A percentile compares a stretch with the other conserved stretches of the same genome.
These are phyloP conservation scores for Epizoanthus rinbou DNA, from an alignment of 92 coral and sea anemone genomes.

Conservation along the genomic window DNA sequence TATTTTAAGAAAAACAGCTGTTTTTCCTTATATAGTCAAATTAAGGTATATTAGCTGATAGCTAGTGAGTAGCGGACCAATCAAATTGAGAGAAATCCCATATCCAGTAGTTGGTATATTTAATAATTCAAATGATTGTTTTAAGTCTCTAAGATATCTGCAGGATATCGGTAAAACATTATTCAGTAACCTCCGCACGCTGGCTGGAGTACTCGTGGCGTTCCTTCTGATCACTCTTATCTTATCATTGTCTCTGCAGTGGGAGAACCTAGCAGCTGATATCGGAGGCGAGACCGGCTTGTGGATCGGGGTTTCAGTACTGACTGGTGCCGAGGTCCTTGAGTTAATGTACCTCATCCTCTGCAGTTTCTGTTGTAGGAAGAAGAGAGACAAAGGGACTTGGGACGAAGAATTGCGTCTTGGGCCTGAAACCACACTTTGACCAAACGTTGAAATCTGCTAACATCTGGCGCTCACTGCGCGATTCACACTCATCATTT, in stretches of 20 bases:
- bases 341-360: slow-evolving; percentile 25
- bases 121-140: neutral
- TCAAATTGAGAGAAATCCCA: too few species aligned
- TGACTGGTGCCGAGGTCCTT: slow-evolving; percentile 27
- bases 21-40: too few species aligned
- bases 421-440: too few species aligned
- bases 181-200: neutral
- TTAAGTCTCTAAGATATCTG: neutral
- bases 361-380: slow-evolving; percentile 12
- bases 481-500: too few species aligned
- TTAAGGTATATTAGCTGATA: too few species aligned
- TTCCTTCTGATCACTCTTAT: neutral
- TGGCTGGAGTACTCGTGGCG: neutral
- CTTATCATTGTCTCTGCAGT: slow-evolving; percentile 1
- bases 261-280: slow-evolving; percentile 43
- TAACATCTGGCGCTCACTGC: too few species aligned
- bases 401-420: slow-evolving; percentile 17
- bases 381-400: neutral
- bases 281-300: slow-evolving; percentile 39
- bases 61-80: too few species aligned
- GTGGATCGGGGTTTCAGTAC: slow-evolving; percentile 44
- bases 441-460: too few species aligned
- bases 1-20: too few species aligned
- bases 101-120: too few species aligned
- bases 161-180: neutral